Evolutionary conservation across 2,797 vertebrate genomes (phyloP), one percentile per base, ranked within the genome.

Genomic region (Merluccius polli): DNA sequence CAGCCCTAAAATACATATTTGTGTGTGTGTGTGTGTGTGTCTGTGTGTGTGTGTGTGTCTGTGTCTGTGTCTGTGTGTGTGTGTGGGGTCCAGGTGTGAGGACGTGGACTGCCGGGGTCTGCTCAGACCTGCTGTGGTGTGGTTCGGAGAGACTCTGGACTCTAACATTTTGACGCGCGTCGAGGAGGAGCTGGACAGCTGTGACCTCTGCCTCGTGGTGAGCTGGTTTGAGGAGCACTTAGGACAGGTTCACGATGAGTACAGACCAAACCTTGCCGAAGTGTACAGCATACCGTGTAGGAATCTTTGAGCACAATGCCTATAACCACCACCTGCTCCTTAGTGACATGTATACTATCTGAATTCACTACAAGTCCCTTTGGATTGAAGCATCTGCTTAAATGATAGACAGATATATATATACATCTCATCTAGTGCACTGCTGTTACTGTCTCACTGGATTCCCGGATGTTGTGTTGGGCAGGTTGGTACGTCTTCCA

Each of bases 111-210:
- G 97, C 75, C 88, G 82, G 0, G 98, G 96, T 65, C 94, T 98
- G 70, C 92, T 99, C 79, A 94, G 98, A 65, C 98, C 98, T 71
- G 95, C 97, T 0, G 96, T 99, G 0, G 95, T 99, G 63, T 99
- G 98, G 98, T 99, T 99, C 77, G 97, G 97, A 21, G 98, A 99
- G 85, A 93, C 94, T 67, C 93, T 99, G 88, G 95, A 98, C 85
- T 91, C 96, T 0, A 87, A 92, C 7, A 16, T 96, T 76, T 92
- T 98, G 77, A 91, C 84, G 0, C 74, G 83, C 0, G 96, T 95
- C n/a, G 95, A 98, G 86, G 86, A 88, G 78, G 96, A 95, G 81
- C 91, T 99, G 74, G 92, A 95, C 59, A 92, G 88, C 73, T 99
- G 98, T 80, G 98, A 99, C 90, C 93, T 99, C 73, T 99, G 98